phyloP scores from a whole-genome alignment of 2,797 vertebrate genomes.

The Hapalemur alaotrensis region DNA sequence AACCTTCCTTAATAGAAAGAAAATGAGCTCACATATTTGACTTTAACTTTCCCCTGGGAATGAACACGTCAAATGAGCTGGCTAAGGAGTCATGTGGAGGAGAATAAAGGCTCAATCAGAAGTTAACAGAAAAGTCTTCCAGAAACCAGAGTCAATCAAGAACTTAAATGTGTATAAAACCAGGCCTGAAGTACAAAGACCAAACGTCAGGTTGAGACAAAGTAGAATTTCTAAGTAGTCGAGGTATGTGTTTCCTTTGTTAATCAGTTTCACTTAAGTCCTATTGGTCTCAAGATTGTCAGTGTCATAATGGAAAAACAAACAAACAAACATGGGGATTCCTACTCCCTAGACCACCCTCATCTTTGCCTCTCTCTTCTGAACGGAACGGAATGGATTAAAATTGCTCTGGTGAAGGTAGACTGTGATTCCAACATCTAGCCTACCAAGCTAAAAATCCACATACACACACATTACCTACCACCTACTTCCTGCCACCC shows the following conservation, averaged over 20 bases:
- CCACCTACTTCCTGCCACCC: too few relatives aligned
- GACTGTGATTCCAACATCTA: not conserved
- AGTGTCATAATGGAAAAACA: not conserved
- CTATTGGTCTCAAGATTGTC: not conserved
- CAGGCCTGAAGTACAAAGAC: not conserved
- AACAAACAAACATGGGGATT: not conserved
- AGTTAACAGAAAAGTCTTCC: not conserved
- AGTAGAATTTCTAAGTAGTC: not conserved
- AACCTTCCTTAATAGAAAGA: not conserved
- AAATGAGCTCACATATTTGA: constrained; percentile 33
- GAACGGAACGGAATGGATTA: not conserved
- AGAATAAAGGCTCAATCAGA: constrained; percentile 46
- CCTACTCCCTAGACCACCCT: not conserved
- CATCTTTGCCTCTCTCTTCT: not conserved
- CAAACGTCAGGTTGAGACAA: not conserved
- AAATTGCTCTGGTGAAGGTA: not conserved
- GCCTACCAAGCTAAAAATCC: not conserved
- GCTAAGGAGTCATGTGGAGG: not conserved
- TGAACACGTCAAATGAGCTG: not conserved
- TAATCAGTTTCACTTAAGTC: not conserved
- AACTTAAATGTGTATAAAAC: constrained; percentile 7
- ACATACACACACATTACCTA: not conserved
- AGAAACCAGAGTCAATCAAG: constrained; percentile 4
- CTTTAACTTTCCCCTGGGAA: not conserved
- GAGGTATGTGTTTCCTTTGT: not conserved